Conservation (phyloP, 2,797 vertebrate genomes). For the Gobionotothen gibberifrons region DNA sequence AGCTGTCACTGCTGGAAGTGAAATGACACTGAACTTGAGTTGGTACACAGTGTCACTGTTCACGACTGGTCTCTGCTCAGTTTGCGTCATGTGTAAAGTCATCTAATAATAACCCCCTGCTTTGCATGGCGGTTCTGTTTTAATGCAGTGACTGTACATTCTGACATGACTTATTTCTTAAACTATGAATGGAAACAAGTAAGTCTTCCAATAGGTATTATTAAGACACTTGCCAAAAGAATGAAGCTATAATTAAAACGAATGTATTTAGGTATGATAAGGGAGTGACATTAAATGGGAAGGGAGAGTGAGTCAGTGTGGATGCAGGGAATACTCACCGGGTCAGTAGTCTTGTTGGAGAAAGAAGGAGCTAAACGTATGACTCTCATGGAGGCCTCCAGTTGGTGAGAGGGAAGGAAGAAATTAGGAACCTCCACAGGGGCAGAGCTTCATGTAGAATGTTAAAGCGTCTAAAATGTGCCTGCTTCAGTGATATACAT, state of each 20-base stretch:
- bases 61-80: constrained; percentile 4
- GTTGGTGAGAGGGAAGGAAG: constrained; percentile 90
- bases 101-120: not conserved
- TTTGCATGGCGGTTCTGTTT: not conserved
- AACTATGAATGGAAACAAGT: not conserved
- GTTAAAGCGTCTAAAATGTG: constrained; percentile 73
- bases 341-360: constrained; percentile 56
- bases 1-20: constrained; percentile 5
- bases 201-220: not conserved
- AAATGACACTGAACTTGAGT: constrained; percentile 10
- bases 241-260: not conserved
- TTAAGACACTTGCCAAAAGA: not conserved
- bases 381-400: constrained; percentile 92
- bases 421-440: constrained; percentile 90
- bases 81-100: not conserved
- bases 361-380: constrained; percentile 85
- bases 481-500: too few species aligned
- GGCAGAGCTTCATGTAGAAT: constrained; percentile 76
- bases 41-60: not conserved
- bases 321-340: constrained; percentile 79
- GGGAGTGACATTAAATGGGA: not conserved
- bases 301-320: not conserved
- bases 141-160: not conserved
- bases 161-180: not conserved
- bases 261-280: not conserved